These are phyloP conservation scores for Apteryx mantelli DNA, from an alignment of 2,113 vertebrate genomes.

Conservation along the genomic window DNA sequence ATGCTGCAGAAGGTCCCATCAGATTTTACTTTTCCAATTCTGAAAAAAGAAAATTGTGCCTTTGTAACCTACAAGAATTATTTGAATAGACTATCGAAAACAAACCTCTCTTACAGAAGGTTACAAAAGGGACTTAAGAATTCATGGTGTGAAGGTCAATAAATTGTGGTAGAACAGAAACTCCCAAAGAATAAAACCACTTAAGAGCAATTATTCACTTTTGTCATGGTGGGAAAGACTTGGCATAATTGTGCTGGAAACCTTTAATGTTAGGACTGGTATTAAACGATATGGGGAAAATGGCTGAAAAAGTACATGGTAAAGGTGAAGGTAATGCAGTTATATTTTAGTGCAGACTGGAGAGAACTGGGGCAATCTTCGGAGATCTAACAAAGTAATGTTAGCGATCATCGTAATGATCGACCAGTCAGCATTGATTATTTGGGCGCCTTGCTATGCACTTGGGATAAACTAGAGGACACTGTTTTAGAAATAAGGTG, in stretches of 20 bases:
- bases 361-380: not conserved
- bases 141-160: not conserved
- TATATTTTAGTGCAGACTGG: not conserved
- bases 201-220: not conserved
- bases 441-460: not conserved
- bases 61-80: not conserved
- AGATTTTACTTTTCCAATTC: not conserved
- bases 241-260: not conserved
- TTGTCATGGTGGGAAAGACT: not conserved
- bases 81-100: not conserved
- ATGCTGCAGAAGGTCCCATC: not conserved
- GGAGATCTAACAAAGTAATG: not conserved
- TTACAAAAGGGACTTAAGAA: not conserved
- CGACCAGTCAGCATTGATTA: not conserved
- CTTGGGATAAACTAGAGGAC: not conserved
- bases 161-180: not conserved
- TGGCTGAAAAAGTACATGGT: not conserved
- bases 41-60: not conserved
- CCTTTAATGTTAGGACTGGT: not conserved
- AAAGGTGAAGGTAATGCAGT: not conserved
- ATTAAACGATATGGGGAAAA: not conserved
- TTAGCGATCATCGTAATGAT: not conserved
- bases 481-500: not conserved
- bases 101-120: not conserved
- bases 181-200: not conserved